These are phyloP conservation scores for Cassiopea xamachana DNA, from an alignment of 30 jellyfish, hydroid and myxozoan genomes.

Conservation along the genomic window DNA sequence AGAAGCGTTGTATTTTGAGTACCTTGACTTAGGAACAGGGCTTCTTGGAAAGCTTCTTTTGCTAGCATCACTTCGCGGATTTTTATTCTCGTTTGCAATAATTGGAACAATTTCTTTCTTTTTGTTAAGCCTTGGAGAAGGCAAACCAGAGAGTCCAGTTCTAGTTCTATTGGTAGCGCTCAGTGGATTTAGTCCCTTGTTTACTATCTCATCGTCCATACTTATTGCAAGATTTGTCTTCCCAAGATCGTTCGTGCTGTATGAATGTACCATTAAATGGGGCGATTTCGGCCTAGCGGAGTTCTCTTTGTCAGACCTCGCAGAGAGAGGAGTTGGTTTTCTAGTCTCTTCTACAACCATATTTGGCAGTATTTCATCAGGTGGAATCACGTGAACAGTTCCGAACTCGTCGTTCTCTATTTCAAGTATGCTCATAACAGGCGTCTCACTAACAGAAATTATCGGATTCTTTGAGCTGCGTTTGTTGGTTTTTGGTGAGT, in stretches of 20 bases:
- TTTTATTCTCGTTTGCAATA: slow-evolving; percentile 13
- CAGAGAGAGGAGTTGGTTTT: slow-evolving; percentile 20
- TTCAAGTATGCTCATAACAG: slow-evolving; percentile 59
- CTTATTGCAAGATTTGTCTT: slow-evolving; percentile 60
- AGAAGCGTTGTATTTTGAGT: slow-evolving; percentile 43
- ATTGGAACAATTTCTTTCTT: slow-evolving; percentile 1
- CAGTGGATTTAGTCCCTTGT: slow-evolving; percentile 39
- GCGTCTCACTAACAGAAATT: slow-evolving; percentile 19
- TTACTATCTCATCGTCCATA: slow-evolving; percentile 57
- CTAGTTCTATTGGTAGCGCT: slow-evolving; percentile 60
- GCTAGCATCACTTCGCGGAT: not conserved
- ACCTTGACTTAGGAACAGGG: slow-evolving; percentile 73
- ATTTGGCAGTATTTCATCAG: slow-evolving; percentile 59
- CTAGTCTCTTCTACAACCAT: slow-evolving; percentile 56
- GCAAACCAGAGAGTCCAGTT: slow-evolving; percentile 66
- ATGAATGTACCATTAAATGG: slow-evolving; percentile 57
- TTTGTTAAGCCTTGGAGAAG: slow-evolving; percentile 56
- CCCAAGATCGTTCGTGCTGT: slow-evolving; percentile 63
- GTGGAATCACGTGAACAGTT: slow-evolving; percentile 70
- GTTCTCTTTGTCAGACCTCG: slow-evolving; percentile 48
- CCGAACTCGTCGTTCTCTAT: slow-evolving; percentile 58
- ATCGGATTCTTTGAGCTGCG: slow-evolving; percentile 4
- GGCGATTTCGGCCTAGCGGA: slow-evolving; percentile 12
- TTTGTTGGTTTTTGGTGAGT: slow-evolving; percentile 41
- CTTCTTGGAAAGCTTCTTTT: slow-evolving; percentile 56